Evolutionary conservation across 2,797 vertebrate species (phyloP).

Genomic region (Echiichthys vipera): DNA sequence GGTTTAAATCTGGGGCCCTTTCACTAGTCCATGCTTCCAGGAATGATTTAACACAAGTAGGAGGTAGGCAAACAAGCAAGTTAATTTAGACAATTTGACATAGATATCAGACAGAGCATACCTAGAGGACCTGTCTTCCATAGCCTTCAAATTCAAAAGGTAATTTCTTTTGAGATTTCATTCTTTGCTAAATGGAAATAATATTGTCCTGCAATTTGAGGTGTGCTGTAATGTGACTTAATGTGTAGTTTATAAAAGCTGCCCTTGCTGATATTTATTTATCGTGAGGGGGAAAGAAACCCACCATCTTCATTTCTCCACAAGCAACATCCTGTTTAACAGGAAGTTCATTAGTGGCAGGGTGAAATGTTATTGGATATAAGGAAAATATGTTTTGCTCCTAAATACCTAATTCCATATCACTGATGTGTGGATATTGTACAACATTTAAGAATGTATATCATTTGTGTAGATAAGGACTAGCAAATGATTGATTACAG

Average conservation of each 20-base stretch:
- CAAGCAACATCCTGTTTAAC: slow-evolving; percentile 30
- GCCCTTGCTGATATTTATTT: neutral
- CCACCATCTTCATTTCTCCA: neutral
- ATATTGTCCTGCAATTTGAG: neutral
- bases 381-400: neutral
- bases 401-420: neutral
- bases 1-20: slow-evolving; percentile 76
- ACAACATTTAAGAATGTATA: neutral
- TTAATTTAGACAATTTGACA: neutral
- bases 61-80: slow-evolving; percentile 12
- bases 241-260: neutral
- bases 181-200: slow-evolving; percentile 9
- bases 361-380: neutral
- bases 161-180: slow-evolving; percentile 39
- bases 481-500: neutral
- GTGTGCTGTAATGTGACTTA: neutral
- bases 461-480: neutral
- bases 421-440: neutral
- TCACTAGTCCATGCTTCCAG: slow-evolving; percentile 54
- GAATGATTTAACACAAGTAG: slow-evolving; percentile 45
- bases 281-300: neutral
- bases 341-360: slow-evolving; percentile 33
- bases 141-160: slow-evolving; percentile 51
- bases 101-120: neutral
- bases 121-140: slow-evolving; percentile 15